Conservation (phyloP, 1,140 invertebrate genomes). For the Aplysia californica region DNA sequence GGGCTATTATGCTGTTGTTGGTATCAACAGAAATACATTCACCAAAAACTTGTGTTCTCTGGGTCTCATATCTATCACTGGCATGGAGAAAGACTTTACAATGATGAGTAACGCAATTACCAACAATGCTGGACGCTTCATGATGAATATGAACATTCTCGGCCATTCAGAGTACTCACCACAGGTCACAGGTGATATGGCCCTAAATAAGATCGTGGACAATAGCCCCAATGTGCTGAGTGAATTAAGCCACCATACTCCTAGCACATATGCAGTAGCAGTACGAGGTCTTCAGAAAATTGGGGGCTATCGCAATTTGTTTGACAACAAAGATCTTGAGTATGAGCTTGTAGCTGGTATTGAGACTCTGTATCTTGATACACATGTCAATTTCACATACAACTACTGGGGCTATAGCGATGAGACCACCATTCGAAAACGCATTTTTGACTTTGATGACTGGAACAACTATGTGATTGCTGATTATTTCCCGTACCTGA, state of each 20-base stretch:
- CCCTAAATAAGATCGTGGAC: conserved; percentile 81
- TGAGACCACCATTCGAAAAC: conserved; percentile 78
- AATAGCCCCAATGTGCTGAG: conserved; percentile 70
- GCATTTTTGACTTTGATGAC: conserved; percentile 99
- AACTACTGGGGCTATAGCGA: conserved; percentile 94
- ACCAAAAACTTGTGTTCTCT: conserved; percentile 84
- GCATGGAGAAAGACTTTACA: conserved; percentile 96
- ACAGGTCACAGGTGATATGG: conserved; percentile 82
- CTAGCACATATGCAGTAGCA: conserved; percentile 80
- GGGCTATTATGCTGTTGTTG: conserved; percentile 87
- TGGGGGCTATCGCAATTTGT: conserved; percentile 88
- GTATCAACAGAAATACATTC: conserved; percentile 86
- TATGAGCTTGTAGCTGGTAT: conserved; percentile 93
- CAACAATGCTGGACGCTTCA: conserved; percentile 81
- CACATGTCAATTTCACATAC: conserved; percentile 86
- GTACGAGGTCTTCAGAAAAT: conserved; percentile 96
- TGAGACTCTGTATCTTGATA: conserved; percentile 79
- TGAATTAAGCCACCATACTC: too few species aligned
- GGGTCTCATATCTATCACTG: conserved; percentile 87
- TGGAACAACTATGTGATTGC: conserved; percentile 98
- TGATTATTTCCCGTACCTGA: conserved; percentile 87
- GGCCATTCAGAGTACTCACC: conserved; percentile 95
- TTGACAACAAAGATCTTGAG: conserved; percentile 85
- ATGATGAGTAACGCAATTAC: conserved; percentile 81
- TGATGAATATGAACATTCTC: conserved; percentile 89